These are phyloP conservation scores for Pygoscelis adeliae DNA, from an alignment of 2,113 vertebrate genomes.

Conservation along the genomic window DNA sequence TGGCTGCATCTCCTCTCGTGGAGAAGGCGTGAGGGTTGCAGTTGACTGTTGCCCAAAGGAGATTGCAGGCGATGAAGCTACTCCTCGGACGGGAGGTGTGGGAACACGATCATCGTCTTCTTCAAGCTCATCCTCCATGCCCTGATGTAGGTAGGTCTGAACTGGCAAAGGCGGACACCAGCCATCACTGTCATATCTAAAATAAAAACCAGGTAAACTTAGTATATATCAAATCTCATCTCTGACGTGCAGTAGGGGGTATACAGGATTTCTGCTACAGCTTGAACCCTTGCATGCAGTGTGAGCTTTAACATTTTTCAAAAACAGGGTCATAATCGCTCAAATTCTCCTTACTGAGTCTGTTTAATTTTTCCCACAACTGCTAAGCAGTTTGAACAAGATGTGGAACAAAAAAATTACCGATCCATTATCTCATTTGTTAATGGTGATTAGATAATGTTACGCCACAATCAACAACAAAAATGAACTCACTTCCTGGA, in stretches of 20 bases:
- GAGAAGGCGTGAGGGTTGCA: slow-evolving; percentile 95
- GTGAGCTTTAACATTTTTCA: neutral
- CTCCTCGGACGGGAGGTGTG: slow-evolving; percentile 93
- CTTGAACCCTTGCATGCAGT: neutral
- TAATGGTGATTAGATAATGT: slow-evolving; percentile 27
- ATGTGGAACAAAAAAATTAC: neutral
- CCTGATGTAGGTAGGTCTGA: slow-evolving; percentile 97
- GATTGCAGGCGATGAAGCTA: slow-evolving; percentile 94
- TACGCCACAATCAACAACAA: slow-evolving; percentile 24
- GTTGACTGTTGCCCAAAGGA: slow-evolving; percentile 98
- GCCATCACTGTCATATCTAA: slow-evolving; percentile 94
- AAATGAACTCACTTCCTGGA: slow-evolving; percentile 2
- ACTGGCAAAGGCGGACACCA: slow-evolving; percentile 95
- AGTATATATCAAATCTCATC: neutral
- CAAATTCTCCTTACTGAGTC: neutral
- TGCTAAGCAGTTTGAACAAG: neutral
- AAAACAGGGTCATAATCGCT: neutral
- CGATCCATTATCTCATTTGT: neutral
- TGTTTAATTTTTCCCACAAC: neutral
- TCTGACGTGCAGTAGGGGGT: neutral
- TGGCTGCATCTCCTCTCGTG: slow-evolving; percentile 94
- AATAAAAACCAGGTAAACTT: slow-evolving; percentile 7
- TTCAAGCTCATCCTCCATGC: slow-evolving; percentile 97
- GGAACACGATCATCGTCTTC: slow-evolving; percentile 97
- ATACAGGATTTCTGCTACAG: neutral